Base-by-base conservation (phyloP, 2,113 vertebrate species). In the Solea senegalensis region DNA sequence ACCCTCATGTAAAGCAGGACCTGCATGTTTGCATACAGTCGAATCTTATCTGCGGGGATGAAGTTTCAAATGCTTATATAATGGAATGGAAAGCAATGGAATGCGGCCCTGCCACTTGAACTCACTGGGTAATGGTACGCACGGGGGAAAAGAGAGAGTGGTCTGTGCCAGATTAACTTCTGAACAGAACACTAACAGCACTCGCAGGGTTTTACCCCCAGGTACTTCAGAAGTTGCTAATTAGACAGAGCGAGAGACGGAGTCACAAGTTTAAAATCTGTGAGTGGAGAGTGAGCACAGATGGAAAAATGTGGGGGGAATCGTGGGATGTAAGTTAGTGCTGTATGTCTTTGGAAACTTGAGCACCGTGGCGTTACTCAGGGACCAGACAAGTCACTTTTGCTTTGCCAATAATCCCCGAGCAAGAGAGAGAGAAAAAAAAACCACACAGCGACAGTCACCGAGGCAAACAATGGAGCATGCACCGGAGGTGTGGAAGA, bases 81-180 rank as follows among this genome's bases (percentile, higher is more conserved):
- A 39, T 21, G 21, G 21, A 21, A 21, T 21, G n/a, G 46, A 27
- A 34, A 6, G 34, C 3, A 14, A 49, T 13, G 82, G 87, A 88
- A 91, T 90, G 88, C 59, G 65, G 88, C 48, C 68, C 26, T 15
- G 64, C 84, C 72, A 82, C 90, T 84, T 71, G 0, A 64, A 48
- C 58, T 77, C 52, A 53, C 54, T 54, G 43, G 54, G 41, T 77
- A 69, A 65, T 5, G 3, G 28, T 21, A 50, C 49, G n/a, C 26
- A 15, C n/a, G 60, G 64, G 54, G 21, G 21, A 21, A 54, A 49
- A 81, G 73, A 53, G 73, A 53, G 58, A 65, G 71, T 27, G 10
- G 58, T 39, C 7, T 54, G 43, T 59, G 65, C 67, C 52, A 77
- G 71, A 61, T 52, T 21, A 26, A 65, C 39, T 34, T 51, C n/a